Conservation (phyloP, 2,113 vertebrate genomes). For the Pseudorectes ferrugineus region DNA sequence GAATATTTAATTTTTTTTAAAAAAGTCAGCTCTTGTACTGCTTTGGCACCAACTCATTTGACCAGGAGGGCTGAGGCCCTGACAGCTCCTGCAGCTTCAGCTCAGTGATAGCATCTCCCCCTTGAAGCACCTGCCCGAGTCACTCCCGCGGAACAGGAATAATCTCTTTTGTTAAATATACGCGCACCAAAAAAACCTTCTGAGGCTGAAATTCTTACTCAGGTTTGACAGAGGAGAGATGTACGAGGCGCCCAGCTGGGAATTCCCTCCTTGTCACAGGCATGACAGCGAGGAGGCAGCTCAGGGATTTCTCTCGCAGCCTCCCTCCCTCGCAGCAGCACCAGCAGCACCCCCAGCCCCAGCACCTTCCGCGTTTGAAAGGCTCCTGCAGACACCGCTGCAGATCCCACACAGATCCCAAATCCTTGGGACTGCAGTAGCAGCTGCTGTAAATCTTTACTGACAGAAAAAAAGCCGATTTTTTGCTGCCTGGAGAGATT, state of each 20-base stretch:
- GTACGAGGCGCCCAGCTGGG: background rate
- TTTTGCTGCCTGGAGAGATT: background rate
- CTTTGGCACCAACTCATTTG: background rate
- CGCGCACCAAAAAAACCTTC: background rate
- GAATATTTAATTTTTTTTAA: background rate
- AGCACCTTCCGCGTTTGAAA: rapidly evolving
- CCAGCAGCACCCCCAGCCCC: background rate
- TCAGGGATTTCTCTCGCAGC: background rate
- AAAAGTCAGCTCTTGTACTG: background rate
- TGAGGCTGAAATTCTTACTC: background rate
- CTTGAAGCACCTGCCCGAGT: background rate
- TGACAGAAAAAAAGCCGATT: rapidly evolving
- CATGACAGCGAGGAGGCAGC: background rate
- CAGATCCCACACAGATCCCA: background rate
- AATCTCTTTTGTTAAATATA: background rate
- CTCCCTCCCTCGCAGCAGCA: background rate
- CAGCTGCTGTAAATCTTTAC: rapidly evolving
- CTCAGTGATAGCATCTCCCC: background rate
- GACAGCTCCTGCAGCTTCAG: background rate
- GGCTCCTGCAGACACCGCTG: background rate
- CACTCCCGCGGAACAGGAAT: background rate
- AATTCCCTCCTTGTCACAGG: background rate
- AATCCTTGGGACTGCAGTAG: rapidly evolving
- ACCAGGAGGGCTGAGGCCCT: background rate
- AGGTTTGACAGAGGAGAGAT: background rate